Evolutionary conservation across 2,113 vertebrate genomes (phyloP).

Genomic region (Menidia beryllina): DNA sequence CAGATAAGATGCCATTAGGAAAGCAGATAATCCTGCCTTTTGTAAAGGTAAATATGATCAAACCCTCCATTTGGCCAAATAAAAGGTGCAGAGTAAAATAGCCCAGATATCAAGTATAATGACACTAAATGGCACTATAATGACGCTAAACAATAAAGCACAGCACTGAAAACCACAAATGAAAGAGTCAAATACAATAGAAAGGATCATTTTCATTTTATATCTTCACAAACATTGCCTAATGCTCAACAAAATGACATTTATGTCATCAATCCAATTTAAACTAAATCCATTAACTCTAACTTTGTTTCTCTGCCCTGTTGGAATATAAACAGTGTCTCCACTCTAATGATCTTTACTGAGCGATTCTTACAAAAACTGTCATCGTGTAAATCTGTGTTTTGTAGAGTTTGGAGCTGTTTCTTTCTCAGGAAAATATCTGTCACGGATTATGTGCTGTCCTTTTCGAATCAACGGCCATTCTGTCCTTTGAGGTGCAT

Average conservation of each 20-base stretch:
- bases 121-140: no score
- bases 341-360: slow-evolving; percentile 6
- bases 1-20: no score
- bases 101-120: no score
- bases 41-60: no score
- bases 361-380: background rate
- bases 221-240: background rate
- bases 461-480: slow-evolving; percentile 9
- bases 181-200: background rate
- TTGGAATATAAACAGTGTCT: slow-evolving; percentile 19
- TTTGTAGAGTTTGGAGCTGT: slow-evolving; percentile 24
- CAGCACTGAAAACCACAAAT: slow-evolving; percentile 1
- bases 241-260: background rate
- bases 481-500: background rate
- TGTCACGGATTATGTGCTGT: slow-evolving; percentile 51
- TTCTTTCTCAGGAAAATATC: slow-evolving; percentile 37
- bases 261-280: slow-evolving; percentile 8
- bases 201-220: background rate
- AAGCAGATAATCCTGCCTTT: no score
- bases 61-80: no score
- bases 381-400: slow-evolving; percentile 16
- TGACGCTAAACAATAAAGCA: no score
- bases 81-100: no score
- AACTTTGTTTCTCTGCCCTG: background rate
- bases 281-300: background rate